phyloP scores from a whole-genome alignment of 2,113 vertebrate genomes.

The Leucopsar rothschildi region DNA sequence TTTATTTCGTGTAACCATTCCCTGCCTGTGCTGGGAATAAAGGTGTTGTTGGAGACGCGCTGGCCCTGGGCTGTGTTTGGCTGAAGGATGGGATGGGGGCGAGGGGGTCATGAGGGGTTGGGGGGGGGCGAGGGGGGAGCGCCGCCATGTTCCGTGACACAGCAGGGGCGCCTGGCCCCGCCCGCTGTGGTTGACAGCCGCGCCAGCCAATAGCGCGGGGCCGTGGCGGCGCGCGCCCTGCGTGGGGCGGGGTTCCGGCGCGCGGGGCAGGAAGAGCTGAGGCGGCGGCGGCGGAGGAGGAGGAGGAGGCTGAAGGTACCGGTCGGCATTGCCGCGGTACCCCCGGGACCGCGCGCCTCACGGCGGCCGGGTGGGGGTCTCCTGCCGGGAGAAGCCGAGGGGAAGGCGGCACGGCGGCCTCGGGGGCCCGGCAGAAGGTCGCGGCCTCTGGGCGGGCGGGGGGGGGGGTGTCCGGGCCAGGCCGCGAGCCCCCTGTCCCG shows the following conservation, averaged over 20 bases:
- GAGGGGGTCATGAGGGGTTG: not conserved
- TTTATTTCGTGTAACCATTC: not conserved
- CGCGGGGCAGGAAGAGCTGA: not conserved
- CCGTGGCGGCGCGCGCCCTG: not conserved
- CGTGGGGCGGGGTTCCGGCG: not conserved
- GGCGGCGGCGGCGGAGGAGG: not conserved
- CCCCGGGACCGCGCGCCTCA: not conserved
- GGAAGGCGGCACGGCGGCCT: not conserved
- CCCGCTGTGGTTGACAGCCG: not conserved
- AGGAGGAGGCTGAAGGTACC: not conserved
- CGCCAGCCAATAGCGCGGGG: not conserved
- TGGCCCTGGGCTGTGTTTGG: not conserved
- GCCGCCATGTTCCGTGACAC: conserved; percentile 54
- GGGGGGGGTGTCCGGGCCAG: not conserved
- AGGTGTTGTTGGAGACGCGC: not conserved
- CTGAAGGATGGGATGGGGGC: not conserved
- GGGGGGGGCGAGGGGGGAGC: too few relatives aligned
- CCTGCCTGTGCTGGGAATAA: not conserved
- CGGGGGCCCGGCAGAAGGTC: not conserved
- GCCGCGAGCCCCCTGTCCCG: not conserved
- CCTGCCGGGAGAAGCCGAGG: not conserved
- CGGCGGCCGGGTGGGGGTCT: too few relatives aligned
- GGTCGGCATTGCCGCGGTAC: not conserved
- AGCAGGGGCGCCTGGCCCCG: not conserved
- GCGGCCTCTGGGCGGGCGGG: not conserved